phyloP scores from a whole-genome alignment of 2,113 vertebrate species.

The Zosterops pallidus region DNA sequence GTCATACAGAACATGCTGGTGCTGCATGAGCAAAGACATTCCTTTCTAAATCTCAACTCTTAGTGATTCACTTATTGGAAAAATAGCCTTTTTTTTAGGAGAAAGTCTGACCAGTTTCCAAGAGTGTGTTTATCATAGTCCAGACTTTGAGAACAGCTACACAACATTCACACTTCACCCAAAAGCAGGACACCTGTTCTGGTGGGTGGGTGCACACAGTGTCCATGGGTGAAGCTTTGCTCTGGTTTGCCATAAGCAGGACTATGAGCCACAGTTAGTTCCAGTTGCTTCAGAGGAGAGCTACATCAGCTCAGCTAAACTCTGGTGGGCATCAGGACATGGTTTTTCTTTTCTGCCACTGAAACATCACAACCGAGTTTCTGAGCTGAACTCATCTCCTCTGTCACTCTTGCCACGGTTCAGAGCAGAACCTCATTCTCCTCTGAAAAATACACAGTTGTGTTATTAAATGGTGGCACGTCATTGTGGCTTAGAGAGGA shows the following conservation, averaged over 20 bases:
- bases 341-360: background rate
- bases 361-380: background rate
- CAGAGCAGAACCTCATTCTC: background rate
- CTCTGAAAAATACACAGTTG: fast-evolving
- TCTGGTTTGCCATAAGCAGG: background rate
- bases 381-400: background rate
- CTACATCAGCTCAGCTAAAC: background rate
- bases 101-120: background rate
- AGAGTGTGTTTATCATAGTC: background rate
- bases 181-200: background rate
- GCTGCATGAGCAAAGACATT: background rate
- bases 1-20: background rate
- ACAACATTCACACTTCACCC: background rate
- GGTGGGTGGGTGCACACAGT: fast-evolving
- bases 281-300: background rate
- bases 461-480: background rate
- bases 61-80: background rate
- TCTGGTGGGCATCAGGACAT: background rate
- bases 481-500: background rate
- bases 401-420: background rate
- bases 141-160: background rate
- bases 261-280: background rate
- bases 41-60: background rate
- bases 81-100: background rate
- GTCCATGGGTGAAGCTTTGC: background rate